A percentile compares a stretch with the other conserved stretches of the same genome.
Evolutionary conservation across 2,797 vertebrate species (phyloP).

Genomic region (Bovichtus variegatus): DNA sequence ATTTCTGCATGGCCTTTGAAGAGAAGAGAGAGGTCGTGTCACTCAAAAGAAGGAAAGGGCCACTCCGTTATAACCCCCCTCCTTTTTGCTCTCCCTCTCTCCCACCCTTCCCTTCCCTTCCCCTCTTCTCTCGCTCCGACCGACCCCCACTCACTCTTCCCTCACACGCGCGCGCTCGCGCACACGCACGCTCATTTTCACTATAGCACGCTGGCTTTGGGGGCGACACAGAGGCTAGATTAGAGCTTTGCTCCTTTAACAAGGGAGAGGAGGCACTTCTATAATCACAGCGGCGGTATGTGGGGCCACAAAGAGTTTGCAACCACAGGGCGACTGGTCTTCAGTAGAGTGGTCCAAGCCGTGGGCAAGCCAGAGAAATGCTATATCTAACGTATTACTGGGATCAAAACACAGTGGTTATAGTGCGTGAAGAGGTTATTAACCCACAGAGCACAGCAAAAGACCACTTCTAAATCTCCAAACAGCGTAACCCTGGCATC

Average conservation of each 20-base stretch:
- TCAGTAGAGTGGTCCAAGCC: conserved; percentile 75
- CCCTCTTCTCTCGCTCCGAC: conserved; percentile 62
- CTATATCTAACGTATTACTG: conserved; percentile 63
- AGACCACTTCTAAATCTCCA: conserved; percentile 44
- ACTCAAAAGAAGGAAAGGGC: conserved; percentile 86
- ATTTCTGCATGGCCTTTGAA: conserved; percentile 87
- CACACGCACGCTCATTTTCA: conserved; percentile 68
- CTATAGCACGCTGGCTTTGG: conserved; percentile 78
- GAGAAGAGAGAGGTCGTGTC: conserved; percentile 87
- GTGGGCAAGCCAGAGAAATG: conserved; percentile 56
- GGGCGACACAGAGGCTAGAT: conserved; percentile 79
- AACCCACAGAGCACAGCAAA: conserved; percentile 50
- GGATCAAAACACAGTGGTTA: conserved; percentile 65
- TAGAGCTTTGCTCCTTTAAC: conserved; percentile 82
- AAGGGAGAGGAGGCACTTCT: conserved; percentile 80
- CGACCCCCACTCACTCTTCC: conserved; percentile 73
- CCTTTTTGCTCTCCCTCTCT: conserved; percentile 46
- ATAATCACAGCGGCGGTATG: conserved; percentile 81
- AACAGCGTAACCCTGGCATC: conserved; percentile 25
- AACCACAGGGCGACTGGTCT: conserved; percentile 71
- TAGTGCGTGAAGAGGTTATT: conserved; percentile 66
- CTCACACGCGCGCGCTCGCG: conserved; percentile 56
- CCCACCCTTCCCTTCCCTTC: conserved; percentile 69
- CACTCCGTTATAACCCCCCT: conserved; percentile 71
- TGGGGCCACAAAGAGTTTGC: conserved; percentile 79